Base-by-base conservation (phyloP, 2,113 vertebrate genomes). In the Variabilichromis moorii region DNA sequence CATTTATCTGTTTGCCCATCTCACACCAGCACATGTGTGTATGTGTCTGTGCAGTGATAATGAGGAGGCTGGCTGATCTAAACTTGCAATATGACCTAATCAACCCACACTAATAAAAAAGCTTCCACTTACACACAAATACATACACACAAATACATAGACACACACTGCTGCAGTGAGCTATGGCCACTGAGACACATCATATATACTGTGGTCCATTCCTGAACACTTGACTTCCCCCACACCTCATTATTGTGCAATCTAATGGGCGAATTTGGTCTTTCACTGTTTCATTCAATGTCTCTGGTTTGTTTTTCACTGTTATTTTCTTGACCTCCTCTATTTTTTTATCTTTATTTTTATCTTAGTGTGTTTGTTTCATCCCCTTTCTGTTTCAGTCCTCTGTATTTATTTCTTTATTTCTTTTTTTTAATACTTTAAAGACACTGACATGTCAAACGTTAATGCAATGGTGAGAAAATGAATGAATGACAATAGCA, bases 1-100 rank as follows among this genome's bases (percentile, higher is more conserved):
- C 51, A 89, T 92, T 68, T 91, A 85, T 93, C 81, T 84, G 73
- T 90, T 88, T 83, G 82, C 86, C 81, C 86, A n/a, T n/a, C 40
- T 61, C 50, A 45, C 86, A 28, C 31, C 4, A 6, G 53, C 24
- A 42, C 83, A 63, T 68, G 61, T 85, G 13, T n/a, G 24, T 78
- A 53, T 26, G 26, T 82, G 45, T 51, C 42, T 37, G 51, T 51
- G 31, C 59, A 50, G 76, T 45, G 57, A 87, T 91, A 91, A 93
- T 90, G 85, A 95, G 87, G 47, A 26, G 61, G 45, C 66, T 81
- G 82, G 88, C 80, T 84, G 86, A 90, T 91, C 79, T 91, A 84
- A 91, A 89, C 89, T 88, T 90, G 59, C 73, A 90, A 81, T 86
- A 83, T 90, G 88, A 93, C 84, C 86, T 82, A 90, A 91, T 93